A percentile compares a stretch with the other conserved stretches of the same genome.
Evolutionary conservation across 2,797 vertebrate species (phyloP).

Genomic region (Mustela erminea): DNA sequence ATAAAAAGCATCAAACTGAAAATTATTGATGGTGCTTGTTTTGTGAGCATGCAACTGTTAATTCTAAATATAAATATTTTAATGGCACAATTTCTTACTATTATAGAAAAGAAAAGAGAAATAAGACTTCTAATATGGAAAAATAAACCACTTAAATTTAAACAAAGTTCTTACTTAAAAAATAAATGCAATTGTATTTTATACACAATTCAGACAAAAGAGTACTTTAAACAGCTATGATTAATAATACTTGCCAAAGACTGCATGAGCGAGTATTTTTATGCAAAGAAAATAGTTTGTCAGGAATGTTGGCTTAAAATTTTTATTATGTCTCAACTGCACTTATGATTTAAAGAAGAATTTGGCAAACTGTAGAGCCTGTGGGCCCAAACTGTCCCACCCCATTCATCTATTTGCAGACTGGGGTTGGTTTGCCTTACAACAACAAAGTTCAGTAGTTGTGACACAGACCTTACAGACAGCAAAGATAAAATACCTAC

Average conservation of each 20-base stretch:
- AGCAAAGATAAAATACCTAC: not conserved
- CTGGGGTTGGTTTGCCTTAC: not conserved
- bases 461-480: not conserved
- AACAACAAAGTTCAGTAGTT: not conserved
- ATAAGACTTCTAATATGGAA: conserved; percentile 68
- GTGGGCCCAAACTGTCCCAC: fast-evolving
- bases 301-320: not conserved
- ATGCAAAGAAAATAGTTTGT: not conserved
- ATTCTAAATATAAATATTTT: conserved; percentile 87
- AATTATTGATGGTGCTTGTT: conserved; percentile 86
- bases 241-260: conserved; percentile 20
- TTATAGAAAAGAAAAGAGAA: conserved; percentile 79
- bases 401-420: not conserved
- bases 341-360: not conserved
- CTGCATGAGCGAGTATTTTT: not conserved
- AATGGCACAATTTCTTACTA: conserved; percentile 78
- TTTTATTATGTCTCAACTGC: not conserved
- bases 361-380: not conserved
- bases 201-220: conserved; percentile 8
- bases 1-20: conserved; percentile 88
- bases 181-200: not conserved
- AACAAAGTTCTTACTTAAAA: conserved; percentile 39
- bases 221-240: not conserved
- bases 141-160: conserved; percentile 70
- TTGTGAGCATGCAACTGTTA: conserved; percentile 84